These are phyloP conservation scores for Oenanthe oenanthe DNA, from an alignment of 2,113 vertebrate genomes.

Conservation along the genomic window DNA sequence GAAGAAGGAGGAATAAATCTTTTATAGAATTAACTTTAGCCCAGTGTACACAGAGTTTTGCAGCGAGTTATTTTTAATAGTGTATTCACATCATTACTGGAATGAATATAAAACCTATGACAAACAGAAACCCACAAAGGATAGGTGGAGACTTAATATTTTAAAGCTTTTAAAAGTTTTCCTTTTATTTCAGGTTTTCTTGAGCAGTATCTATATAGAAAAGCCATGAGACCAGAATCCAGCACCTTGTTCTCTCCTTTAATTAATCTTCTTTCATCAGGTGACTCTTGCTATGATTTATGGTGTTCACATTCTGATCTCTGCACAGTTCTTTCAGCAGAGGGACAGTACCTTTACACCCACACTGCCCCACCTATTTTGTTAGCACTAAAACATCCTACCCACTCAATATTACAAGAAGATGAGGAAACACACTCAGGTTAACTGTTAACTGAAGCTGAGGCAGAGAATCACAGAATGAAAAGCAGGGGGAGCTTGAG, in stretches of 20 bases:
- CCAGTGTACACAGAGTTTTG: neutral
- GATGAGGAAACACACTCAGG: neutral
- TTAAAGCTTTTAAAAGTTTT: neutral
- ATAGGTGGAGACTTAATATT: neutral
- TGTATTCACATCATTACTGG: neutral
- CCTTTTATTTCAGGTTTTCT: neutral
- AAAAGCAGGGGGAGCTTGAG: constrained; percentile 70
- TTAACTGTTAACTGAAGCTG: neutral
- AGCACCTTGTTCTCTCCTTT: neutral
- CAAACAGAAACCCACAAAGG: neutral
- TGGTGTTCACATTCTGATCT: neutral
- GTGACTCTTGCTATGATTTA: neutral
- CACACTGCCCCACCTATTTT: neutral
- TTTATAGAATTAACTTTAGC: neutral
- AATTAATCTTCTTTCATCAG: neutral
- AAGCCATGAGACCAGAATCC: neutral
- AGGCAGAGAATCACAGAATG: constrained; percentile 39
- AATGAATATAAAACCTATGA: neutral
- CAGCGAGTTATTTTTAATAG: neutral
- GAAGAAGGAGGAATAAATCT: neutral
- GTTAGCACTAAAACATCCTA: neutral
- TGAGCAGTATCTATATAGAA: neutral
- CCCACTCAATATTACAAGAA: neutral
- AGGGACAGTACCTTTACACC: neutral
- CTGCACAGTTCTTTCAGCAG: neutral